Conservation (phyloP, 2,113 vertebrate species). For the Tragulus kanchil region DNA sequence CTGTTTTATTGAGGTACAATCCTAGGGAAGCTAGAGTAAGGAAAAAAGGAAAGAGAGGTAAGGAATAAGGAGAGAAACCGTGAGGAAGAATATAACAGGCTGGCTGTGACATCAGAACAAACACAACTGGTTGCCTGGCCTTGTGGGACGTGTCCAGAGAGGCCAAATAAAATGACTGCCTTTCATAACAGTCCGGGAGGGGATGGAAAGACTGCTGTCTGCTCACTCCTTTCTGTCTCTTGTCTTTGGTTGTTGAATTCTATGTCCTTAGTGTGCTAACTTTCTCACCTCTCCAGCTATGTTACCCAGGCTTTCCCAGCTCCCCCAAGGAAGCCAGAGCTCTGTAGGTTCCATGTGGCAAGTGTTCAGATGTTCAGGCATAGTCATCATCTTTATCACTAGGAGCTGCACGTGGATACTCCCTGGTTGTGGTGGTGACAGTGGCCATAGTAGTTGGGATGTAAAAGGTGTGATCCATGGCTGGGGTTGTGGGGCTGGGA, state of each 20-base stretch:
- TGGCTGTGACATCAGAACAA: neutral
- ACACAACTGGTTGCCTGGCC: neutral
- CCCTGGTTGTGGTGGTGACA: no score
- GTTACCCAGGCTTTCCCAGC: neutral
- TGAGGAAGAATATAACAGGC: neutral
- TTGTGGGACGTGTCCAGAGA: neutral
- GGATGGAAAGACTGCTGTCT: neutral
- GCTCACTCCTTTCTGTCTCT: neutral
- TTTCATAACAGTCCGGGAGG: neutral
- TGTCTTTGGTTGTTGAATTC: neutral
- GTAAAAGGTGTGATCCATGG: neutral
- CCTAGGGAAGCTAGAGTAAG: neutral
- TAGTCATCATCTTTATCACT: no score
- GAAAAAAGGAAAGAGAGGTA: neutral
- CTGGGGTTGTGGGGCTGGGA: neutral
- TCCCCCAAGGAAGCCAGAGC: neutral
- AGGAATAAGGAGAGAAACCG: neutral
- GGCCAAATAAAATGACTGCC: neutral
- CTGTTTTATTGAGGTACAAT: neutral
- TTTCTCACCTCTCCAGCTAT: neutral
- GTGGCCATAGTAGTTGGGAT: fast-evolving
- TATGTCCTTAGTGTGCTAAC: neutral
- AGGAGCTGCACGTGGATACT: neutral
- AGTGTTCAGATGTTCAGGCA: neutral
- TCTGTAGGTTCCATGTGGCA: neutral